These are phyloP conservation scores for Orchestes rusci DNA, from an alignment of 2,888 invertebrate genomes.

Conservation along the genomic window DNA sequence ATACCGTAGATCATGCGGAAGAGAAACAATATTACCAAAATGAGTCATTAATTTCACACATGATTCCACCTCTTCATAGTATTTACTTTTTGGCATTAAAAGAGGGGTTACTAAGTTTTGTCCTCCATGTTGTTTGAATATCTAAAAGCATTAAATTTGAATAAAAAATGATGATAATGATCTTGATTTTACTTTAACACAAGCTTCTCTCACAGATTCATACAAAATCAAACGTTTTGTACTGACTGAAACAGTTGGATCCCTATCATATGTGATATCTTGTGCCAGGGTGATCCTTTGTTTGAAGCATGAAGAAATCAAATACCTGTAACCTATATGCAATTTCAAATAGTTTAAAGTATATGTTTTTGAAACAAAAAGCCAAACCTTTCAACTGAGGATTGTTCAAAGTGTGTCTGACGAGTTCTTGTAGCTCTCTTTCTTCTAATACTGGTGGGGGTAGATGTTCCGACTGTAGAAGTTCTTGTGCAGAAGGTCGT, in stretches of 20 bases:
- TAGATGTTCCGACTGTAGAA: conserved; percentile 73
- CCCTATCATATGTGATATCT: conserved; percentile 77
- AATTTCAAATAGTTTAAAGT: no score
- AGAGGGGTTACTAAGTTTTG: conserved; percentile 71
- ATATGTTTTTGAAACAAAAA: no score
- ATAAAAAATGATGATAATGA: no score
- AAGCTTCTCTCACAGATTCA: conserved; percentile 40
- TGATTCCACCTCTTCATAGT: conserved; percentile 52
- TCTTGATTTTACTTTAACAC: conserved; percentile 40
- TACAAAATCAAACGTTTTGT: conserved; percentile 43
- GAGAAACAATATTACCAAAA: conserved; percentile 73
- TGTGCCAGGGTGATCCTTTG: conserved; percentile 48
- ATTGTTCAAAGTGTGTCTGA: conserved; percentile 74
- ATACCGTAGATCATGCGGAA: conserved; percentile 76
- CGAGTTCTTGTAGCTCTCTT: conserved; percentile 71
- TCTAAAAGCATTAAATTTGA: conserved; percentile 34
- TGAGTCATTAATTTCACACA: conserved; percentile 79
- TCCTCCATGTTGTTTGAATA: conserved; percentile 76
- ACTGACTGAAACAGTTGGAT: conserved; percentile 43
- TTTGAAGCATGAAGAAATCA: conserved; percentile 55
- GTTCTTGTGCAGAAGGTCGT: conserved; percentile 79
- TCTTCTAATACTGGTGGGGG: conserved; percentile 85
- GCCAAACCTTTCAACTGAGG: conserved; percentile 59
- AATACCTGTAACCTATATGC: conserved; percentile 54
- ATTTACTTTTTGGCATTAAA: conserved; percentile 65